These are phyloP conservation scores for Alfaro cultratus DNA, from an alignment of 2,797 vertebrate species.

Conservation along the genomic window DNA sequence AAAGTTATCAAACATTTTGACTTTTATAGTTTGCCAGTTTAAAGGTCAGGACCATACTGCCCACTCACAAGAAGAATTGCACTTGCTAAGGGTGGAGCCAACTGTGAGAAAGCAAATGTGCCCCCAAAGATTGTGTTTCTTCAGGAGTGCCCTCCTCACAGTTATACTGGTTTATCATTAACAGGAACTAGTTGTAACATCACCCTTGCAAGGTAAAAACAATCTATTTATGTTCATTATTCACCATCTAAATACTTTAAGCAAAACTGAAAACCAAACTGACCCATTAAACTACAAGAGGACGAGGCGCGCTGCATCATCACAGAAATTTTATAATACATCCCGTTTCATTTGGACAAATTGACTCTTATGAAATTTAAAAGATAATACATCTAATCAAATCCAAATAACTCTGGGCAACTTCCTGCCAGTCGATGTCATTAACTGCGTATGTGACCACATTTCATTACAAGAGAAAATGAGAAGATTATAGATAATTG, in stretches of 20 bases:
- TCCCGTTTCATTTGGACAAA: not conserved
- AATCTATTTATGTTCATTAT: not conserved
- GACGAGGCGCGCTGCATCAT: not conserved
- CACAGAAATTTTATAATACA: not conserved
- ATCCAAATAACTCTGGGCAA: not conserved
- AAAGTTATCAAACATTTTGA: not conserved
- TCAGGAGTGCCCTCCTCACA: not conserved
- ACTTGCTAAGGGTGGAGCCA: not conserved
- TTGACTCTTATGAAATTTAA: not conserved
- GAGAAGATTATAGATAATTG: not conserved
- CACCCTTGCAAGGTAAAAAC: not conserved
- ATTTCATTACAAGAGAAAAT: not conserved
- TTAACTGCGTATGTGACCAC: not conserved
- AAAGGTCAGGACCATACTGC: not conserved
- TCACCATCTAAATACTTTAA: not conserved
- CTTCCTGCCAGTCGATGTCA: not conserved
- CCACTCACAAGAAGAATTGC: not conserved
- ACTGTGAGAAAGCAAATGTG: not conserved
- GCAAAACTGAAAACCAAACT: not conserved
- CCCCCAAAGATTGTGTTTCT: not conserved
- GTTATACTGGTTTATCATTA: not conserved
- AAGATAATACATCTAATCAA: not conserved
- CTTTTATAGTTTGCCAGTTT: not conserved
- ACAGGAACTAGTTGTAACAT: not conserved
- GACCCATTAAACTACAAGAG: not conserved